Evolutionary conservation across 2,888 invertebrate genomes (phyloP).

Genomic region (Trimorus sp.): DNA sequence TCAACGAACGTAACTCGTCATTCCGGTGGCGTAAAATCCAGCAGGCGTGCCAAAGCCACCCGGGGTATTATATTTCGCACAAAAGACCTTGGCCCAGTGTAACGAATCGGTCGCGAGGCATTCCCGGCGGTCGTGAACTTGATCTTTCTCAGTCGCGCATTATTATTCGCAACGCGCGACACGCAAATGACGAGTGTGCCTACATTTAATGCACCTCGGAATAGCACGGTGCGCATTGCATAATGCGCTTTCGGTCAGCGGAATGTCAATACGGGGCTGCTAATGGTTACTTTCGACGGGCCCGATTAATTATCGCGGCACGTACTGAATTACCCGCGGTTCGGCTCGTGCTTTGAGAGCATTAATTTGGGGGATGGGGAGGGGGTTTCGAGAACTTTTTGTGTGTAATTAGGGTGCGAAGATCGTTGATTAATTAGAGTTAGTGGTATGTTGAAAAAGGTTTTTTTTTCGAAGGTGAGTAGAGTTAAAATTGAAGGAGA

Average conservation of each 20-base stretch:
- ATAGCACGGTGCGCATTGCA: slow-evolving; percentile 40
- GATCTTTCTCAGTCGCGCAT: slow-evolving; percentile 53
- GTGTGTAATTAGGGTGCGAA: no score
- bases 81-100: slow-evolving; percentile 66
- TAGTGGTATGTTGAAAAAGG: no score
- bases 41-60: slow-evolving; percentile 53
- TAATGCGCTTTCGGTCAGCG: slow-evolving; percentile 36
- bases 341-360: no score
- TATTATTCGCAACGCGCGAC: slow-evolving; percentile 45
- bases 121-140: slow-evolving; percentile 60
- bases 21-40: slow-evolving; percentile 45
- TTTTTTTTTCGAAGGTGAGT: no score
- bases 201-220: slow-evolving; percentile 44
- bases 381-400: no score
- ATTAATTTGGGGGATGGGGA: no score
- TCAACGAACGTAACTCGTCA: slow-evolving; percentile 57
- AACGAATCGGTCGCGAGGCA: slow-evolving; percentile 60
- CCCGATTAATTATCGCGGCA: slow-evolving; percentile 24
- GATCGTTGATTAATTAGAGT: no score
- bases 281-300: slow-evolving; percentile 16
- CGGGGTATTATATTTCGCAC: slow-evolving; percentile 54
- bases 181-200: slow-evolving; percentile 45
- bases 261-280: slow-evolving; percentile 30
- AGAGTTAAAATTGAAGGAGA: no score
- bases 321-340: slow-evolving; percentile 13